A percentile compares a stretch with the other conserved stretches of the same genome.
Conservation (phyloP, 2,113 vertebrate genomes). For the Merops nubicus region DNA sequence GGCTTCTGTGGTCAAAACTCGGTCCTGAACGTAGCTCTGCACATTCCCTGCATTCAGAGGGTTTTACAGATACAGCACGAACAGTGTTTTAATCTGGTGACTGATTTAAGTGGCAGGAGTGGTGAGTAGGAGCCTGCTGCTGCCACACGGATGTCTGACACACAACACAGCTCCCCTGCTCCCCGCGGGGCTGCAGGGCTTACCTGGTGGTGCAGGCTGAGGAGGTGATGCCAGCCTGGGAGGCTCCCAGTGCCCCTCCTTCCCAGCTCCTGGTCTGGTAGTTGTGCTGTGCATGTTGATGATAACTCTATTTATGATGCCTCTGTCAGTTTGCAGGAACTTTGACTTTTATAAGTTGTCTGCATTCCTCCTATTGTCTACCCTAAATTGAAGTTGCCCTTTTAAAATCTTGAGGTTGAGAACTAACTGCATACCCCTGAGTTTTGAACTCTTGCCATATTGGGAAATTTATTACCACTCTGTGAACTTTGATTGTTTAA, state of each 20-base stretch:
- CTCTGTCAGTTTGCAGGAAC: not conserved
- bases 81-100: not conserved
- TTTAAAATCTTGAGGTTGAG: not conserved
- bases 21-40: not conserved
- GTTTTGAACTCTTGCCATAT: not conserved
- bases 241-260: rapidly evolving
- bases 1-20: not conserved
- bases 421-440: not conserved
- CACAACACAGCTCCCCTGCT: not conserved
- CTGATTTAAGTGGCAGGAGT: not conserved
- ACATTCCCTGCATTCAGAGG: not conserved
- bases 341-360: not conserved
- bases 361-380: not conserved
- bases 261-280: not conserved
- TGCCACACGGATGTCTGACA: not conserved
- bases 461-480: not conserved
- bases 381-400: not conserved
- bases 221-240: not conserved
- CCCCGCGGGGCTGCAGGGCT: not conserved
- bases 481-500: not conserved
- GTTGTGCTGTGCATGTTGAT: not conserved
- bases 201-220: not conserved
- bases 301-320: not conserved
- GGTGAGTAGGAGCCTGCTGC: not conserved
- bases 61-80: not conserved